These are phyloP conservation scores for Tholera decimalis DNA, from an alignment of 2,888 invertebrate genomes.

Conservation along the genomic window DNA sequence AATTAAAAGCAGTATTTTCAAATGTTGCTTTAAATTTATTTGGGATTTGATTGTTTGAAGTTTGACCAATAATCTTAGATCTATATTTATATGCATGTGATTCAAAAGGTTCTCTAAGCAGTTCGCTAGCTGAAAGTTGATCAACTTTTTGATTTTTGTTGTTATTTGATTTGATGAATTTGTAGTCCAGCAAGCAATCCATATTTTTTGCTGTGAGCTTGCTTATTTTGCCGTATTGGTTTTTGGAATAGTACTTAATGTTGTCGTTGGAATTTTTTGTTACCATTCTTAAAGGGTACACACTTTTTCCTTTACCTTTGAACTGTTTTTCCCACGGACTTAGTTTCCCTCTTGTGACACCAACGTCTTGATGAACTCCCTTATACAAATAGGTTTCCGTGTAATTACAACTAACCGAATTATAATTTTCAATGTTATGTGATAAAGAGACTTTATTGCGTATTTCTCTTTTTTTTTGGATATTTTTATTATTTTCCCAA, in stretches of 20 bases:
- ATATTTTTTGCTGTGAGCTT: slow-evolving; percentile 4
- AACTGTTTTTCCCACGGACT: slow-evolving; percentile 3
- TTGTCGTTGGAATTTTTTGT: not conserved
- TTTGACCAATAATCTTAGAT: not conserved
- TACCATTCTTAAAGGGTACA: slow-evolving; percentile 7
- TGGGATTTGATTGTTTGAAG: not conserved
- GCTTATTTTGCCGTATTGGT: not conserved
- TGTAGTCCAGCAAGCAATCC: not conserved
- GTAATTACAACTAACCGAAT: not conserved
- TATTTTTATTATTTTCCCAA: not conserved
- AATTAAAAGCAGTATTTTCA: not conserved
- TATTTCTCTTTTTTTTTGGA: not conserved
- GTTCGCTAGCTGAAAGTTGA: slow-evolving; percentile 3
- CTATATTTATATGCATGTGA: not conserved
- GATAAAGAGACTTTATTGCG: not conserved
- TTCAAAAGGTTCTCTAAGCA: slow-evolving; percentile 9
- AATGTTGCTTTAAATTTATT: not conserved
- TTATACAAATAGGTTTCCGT: slow-evolving; percentile 14
- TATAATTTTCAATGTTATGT: not conserved
- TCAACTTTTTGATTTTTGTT: slow-evolving; percentile 7
- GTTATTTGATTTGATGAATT: slow-evolving; percentile 5
- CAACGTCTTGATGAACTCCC: slow-evolving; percentile 30
- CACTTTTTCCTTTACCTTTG: slow-evolving; percentile 12
- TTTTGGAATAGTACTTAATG: not conserved
- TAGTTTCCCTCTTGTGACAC: slow-evolving; percentile 10